Conservation (phyloP, 2,113 vertebrate genomes). For the Periophthalmus modestus region DNA sequence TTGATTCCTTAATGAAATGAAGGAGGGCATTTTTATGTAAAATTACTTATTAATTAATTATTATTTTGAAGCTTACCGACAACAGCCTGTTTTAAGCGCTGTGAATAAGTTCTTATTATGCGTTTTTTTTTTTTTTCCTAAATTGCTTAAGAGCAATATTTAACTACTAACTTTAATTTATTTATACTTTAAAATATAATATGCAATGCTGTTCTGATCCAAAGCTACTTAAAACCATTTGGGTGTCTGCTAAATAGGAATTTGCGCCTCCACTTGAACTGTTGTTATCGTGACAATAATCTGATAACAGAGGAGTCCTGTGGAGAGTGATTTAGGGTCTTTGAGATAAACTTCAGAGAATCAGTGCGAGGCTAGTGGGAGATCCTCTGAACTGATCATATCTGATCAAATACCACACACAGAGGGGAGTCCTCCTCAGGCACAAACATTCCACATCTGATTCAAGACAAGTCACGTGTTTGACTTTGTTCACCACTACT, state of each 20-base stretch:
- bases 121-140: no score
- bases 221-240: background rate
- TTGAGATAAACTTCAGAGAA: conserved; percentile 19
- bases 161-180: no score
- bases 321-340: conserved; percentile 22
- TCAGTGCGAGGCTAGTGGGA: conserved; percentile 29
- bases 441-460: conserved; percentile 2
- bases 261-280: conserved; percentile 14
- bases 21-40: no score
- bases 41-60: no score
- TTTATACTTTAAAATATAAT: background rate
- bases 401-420: conserved; percentile 45
- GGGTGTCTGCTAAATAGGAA: background rate
- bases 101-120: no score
- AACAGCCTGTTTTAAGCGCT: no score
- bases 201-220: background rate
- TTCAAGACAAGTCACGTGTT: conserved; percentile 16
- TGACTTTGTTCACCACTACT: background rate
- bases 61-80: background rate
- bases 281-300: conserved; percentile 21
- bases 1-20: no score
- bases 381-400: conserved; percentile 34
- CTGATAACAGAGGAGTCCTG: conserved; percentile 46
- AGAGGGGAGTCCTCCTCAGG: conserved; percentile 26
- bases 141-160: no score